phyloP scores from a whole-genome alignment of 2,797 vertebrate genomes.

The Oreochromis grahami region DNA sequence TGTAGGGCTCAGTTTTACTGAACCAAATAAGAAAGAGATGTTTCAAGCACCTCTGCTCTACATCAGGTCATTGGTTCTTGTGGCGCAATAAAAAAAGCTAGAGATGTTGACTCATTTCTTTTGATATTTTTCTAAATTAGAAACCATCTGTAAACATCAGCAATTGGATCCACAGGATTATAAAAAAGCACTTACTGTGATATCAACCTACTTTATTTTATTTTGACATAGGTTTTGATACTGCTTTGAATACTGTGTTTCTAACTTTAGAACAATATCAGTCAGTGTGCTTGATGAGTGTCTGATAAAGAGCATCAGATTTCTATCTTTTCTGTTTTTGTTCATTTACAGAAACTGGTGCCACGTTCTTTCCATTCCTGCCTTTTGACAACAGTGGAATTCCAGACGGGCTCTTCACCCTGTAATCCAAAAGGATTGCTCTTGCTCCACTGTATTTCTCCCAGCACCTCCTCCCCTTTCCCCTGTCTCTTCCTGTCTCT shows the following conservation, averaged over 20 bases:
- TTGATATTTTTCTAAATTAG: background rate
- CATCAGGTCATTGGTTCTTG: background rate
- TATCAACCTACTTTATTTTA: background rate
- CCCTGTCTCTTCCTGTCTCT: slow-evolving; percentile 21
- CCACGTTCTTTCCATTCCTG: slow-evolving; percentile 64
- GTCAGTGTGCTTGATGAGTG: background rate
- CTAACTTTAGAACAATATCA: background rate
- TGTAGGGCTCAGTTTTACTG: background rate
- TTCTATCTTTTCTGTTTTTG: slow-evolving; percentile 6
- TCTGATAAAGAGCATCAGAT: background rate
- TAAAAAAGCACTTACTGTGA: background rate
- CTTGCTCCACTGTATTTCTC: slow-evolving; percentile 61
- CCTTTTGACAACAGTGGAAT: slow-evolving; percentile 40
- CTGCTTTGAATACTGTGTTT: background rate
- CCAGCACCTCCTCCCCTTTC: slow-evolving; percentile 28
- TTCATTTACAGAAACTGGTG: slow-evolving; percentile 21
- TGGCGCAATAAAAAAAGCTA: background rate
- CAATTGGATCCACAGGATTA: background rate
- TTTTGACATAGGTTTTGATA: background rate
- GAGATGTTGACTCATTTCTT: fast-evolving
- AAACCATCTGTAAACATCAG: background rate
- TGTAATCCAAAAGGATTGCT: slow-evolving; percentile 53
- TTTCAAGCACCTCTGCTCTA: background rate
- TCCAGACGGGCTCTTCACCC: slow-evolving; percentile 48
- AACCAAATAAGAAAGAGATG: background rate